Base-by-base conservation (phyloP, 2,888 invertebrate genomes). In the Drosophila neutralis region DNA sequence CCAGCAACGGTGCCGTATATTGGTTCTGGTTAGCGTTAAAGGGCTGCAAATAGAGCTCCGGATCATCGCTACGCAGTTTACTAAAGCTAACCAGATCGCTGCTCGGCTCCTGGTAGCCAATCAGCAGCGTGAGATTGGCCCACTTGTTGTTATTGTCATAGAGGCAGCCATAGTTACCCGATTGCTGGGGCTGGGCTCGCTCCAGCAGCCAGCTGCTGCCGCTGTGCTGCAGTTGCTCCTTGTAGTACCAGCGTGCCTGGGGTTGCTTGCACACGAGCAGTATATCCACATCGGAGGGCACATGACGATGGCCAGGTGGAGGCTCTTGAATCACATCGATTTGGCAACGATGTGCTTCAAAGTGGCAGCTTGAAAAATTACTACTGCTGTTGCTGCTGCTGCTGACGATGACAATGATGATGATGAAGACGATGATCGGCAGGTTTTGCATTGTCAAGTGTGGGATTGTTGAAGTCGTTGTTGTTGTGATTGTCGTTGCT, bases 1-100 rank as follows among this genome's bases (percentile, higher is more conserved):
- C 33, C 4, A 89, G 21, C 11, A 71, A 51, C 0, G 83, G 98
- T 2, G 61, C 93, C 95, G 96, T 95, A 76, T 97, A 96, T 91
- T 95, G 95, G 40, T 11, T 4, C 11, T n/a, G 40, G 40, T 11
- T 40, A 40, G 4, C 56, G 11, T 77, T 77, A 33, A 80, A 13
- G 1, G 71, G 60, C 35, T 56, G 66, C 45, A 77, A 57, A 21
- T 61, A 71, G 42, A 69, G 21, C 36, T 80, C 77, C 13, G 58
- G 11, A 21, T 63, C 49, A 8, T 40, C 15, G 13, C 27, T 21
- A 24, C 35, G 65, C 52, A 65, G 35, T 13, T 71, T 76, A 24
- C 66, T 56, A 11, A 91, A 82, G 53, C 62, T 75, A 33, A 79
- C 90, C 60, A 90, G 70, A 48, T 91, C 90, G 52, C 71, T 75